Base-by-base conservation (phyloP, 2,888 invertebrate species). In the Gymnosoma rotundatum region DNA sequence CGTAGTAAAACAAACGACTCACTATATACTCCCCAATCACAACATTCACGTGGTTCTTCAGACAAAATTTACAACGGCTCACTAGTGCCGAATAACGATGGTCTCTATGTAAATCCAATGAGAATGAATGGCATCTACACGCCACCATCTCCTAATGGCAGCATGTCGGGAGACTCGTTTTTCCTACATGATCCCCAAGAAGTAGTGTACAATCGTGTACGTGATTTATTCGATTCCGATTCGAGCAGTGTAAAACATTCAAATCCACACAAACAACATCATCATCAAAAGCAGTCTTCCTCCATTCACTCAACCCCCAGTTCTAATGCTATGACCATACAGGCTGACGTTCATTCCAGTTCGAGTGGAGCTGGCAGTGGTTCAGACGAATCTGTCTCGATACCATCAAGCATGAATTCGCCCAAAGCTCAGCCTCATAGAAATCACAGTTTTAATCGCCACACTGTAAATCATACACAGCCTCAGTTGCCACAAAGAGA, bases 101-200 rank as follows among this genome's bases (percentile, higher is more conserved):
- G 97, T 0, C 93, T 97, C 56, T 97, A 97, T 90, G 95, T 97
- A 83, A 97, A 97, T 91, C 97, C 97, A 0, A 96, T 97, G 96
- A 92, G 94, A 52, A 70, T 84, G 54, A 89, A 89, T 52, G 89
- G 89, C 0, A 92, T 94, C 92, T 93, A 88, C 92, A 94, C 92
- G 91, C 94, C 92, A 90, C 90, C 92, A 50, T 94, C 90, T 92
- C 94, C 93, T 70, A 94, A 93, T 64, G 94, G 93, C 84, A 94
- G 94, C 88, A 91, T 93, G 72, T 92, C 92, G 10, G 93, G 94
- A n/a, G 95, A 95, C 88, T 95, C 96, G 8, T 98, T 97, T 93
- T 98, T 96, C 91, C 93, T 98, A 70, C 97, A 97, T 93, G 95
- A 95, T 89, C 96, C 96, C 0, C 95, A 96, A 80, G 96, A 96